Conservation (phyloP, 2,888 invertebrate species). For the Pollenia labialis region DNA sequence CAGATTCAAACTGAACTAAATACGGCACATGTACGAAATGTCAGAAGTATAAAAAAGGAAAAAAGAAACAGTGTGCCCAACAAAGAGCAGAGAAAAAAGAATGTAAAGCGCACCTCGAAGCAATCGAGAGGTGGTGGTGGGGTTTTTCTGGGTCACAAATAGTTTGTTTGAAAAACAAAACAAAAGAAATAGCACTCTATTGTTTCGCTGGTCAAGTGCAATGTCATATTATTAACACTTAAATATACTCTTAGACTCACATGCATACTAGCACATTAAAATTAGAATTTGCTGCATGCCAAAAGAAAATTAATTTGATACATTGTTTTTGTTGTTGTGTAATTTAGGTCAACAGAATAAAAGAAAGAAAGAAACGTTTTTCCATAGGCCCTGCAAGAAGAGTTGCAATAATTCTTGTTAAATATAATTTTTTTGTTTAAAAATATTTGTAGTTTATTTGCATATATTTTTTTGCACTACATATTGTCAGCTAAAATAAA, state of each 20-base stretch:
- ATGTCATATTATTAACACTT: slow-evolving; percentile 63
- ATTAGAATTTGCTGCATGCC: slow-evolving; percentile 35
- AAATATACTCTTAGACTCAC: slow-evolving; percentile 11
- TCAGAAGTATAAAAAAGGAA: neutral
- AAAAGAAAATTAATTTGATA: slow-evolving; percentile 42
- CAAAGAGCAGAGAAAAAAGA: slow-evolving; percentile 11
- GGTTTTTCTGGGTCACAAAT: slow-evolving; percentile 36
- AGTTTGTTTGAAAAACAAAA: slow-evolving; percentile 55
- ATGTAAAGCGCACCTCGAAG: slow-evolving; percentile 44
- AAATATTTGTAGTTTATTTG: neutral
- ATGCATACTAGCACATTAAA: slow-evolving; percentile 9
- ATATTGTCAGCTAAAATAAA: too few relatives aligned
- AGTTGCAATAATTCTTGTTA: slow-evolving; percentile 12
- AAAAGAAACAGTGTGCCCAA: neutral
- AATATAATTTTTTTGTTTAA: neutral
- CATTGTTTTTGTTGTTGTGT: slow-evolving; percentile 5
- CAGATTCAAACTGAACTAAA: slow-evolving; percentile 7
- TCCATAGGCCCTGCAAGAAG: slow-evolving; percentile 11
- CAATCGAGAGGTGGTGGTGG: slow-evolving; percentile 1
- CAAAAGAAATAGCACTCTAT: slow-evolving; percentile 39
- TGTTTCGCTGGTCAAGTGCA: slow-evolving; percentile 67
- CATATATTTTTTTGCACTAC: too few relatives aligned
- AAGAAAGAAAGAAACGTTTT: slow-evolving; percentile 25
- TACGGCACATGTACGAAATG: neutral
- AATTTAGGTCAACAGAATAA: slow-evolving; percentile 39